phyloP scores from a whole-genome alignment of 2,113 vertebrate genomes.

The Callipepla californica region DNA sequence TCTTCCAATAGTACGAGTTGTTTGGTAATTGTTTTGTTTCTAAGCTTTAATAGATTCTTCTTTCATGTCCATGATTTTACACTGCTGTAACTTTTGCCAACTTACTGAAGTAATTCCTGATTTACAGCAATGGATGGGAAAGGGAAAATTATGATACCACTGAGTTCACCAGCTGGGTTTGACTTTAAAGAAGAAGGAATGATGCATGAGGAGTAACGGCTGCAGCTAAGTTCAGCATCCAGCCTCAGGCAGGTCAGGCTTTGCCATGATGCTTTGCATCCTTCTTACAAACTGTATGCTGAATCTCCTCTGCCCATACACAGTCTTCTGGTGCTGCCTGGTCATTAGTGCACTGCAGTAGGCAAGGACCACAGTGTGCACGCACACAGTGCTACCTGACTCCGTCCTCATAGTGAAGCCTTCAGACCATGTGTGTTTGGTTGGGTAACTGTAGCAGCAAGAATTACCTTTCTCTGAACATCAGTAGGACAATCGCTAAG shows the following conservation, averaged over 20 bases:
- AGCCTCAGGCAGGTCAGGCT: not conserved
- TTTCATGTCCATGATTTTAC: not conserved
- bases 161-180: not conserved
- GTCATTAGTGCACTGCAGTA: fast-evolving
- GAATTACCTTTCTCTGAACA: fast-evolving
- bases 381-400: fast-evolving
- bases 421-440: fast-evolving
- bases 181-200: not conserved
- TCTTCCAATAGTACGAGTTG: not conserved
- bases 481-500: fast-evolving
- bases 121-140: fast-evolving
- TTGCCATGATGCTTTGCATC: fast-evolving
- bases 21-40: not conserved
- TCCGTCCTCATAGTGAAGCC: fast-evolving
- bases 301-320: fast-evolving
- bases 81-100: not conserved
- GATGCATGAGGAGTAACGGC: not conserved
- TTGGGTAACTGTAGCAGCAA: fast-evolving
- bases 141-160: not conserved
- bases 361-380: fast-evolving
- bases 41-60: not conserved
- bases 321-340: not conserved
- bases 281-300: fast-evolving
- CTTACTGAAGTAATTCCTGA: not conserved
- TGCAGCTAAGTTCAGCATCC: not conserved